Percentiles rank a stretch among this genome's conserved stretches.
These are phyloP conservation scores for Acropora tenuis DNA, from an alignment of 64 coral and sea anemone species.

Conservation along the genomic window DNA sequence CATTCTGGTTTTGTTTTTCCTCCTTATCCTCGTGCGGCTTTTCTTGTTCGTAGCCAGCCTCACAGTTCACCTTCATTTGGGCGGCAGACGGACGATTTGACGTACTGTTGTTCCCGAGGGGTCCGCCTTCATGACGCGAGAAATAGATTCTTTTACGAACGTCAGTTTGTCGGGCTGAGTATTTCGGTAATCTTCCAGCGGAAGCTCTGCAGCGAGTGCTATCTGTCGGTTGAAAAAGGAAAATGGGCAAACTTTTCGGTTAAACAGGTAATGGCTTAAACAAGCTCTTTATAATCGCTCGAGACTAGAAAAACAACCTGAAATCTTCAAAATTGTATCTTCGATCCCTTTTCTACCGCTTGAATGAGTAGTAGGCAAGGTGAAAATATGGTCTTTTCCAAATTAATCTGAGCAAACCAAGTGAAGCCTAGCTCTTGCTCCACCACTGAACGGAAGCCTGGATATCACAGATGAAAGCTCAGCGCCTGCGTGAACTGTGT, in stretches of 20 bases:
- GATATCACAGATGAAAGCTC: too few species aligned
- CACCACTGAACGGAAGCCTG: too few species aligned
- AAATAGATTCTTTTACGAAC: conserved; percentile 9
- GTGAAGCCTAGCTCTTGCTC: too few species aligned
- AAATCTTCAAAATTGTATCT: too few species aligned
- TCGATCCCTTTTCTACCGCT: too few species aligned
- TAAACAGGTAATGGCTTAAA: neutral
- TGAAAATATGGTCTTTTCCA: too few species aligned
- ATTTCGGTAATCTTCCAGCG: neutral
- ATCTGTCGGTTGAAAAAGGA: neutral
- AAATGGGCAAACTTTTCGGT: neutral
- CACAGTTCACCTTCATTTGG: neutral
- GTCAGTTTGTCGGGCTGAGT: neutral
- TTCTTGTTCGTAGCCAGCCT: neutral
- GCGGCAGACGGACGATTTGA: neutral
- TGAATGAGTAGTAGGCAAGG: too few species aligned
- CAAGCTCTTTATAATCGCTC: too few species aligned
- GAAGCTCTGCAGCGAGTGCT: conserved; percentile 4
- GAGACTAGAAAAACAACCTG: too few species aligned
- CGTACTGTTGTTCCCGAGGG: neutral
- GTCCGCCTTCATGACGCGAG: neutral
- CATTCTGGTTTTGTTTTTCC: neutral
- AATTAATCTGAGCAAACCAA: too few species aligned
- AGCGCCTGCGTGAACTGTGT: too few species aligned
- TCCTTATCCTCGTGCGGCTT: neutral